These are phyloP conservation scores for Drosophila kikkawai DNA, from an alignment of 1,140 invertebrate genomes.

Conservation along the genomic window DNA sequence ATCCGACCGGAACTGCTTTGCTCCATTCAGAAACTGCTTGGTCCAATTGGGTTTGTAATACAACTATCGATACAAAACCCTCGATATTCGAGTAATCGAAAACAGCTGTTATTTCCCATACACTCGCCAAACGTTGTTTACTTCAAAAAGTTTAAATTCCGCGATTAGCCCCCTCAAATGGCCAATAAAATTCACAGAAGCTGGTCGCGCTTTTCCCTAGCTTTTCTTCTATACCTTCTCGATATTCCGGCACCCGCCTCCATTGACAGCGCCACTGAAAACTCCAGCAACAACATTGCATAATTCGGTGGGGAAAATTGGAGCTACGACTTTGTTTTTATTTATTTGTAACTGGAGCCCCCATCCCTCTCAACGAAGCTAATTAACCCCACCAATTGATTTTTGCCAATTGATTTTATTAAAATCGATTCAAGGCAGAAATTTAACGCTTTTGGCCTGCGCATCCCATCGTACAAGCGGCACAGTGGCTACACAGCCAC, in stretches of 20 bases:
- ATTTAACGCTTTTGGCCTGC: neutral
- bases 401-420: conserved; percentile 58
- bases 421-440: conserved; percentile 14
- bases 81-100: too few species aligned
- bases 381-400: conserved; percentile 44
- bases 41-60: too few species aligned
- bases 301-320: conserved; percentile 30
- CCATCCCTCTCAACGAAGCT: conserved; percentile 7
- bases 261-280: neutral
- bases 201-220: conserved; percentile 21
- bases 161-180: conserved; percentile 33
- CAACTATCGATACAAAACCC: too few species aligned
- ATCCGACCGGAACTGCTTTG: too few species aligned
- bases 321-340: conserved; percentile 19
- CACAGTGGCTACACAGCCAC: conserved; percentile 9
- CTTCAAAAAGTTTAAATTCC: conserved; percentile 17
- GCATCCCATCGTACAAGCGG: conserved; percentile 34
- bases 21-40: too few species aligned
- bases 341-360: conserved; percentile 3
- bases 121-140: conserved; percentile 13
- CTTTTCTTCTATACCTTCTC: conserved; percentile 1
- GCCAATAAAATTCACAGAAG: conserved; percentile 22
- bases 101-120: conserved; percentile 18
- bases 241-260: conserved; percentile 5
- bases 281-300: conserved; percentile 35